phyloP scores from a whole-genome alignment of 2,797 vertebrate species.

The Scleropages formosus region DNA sequence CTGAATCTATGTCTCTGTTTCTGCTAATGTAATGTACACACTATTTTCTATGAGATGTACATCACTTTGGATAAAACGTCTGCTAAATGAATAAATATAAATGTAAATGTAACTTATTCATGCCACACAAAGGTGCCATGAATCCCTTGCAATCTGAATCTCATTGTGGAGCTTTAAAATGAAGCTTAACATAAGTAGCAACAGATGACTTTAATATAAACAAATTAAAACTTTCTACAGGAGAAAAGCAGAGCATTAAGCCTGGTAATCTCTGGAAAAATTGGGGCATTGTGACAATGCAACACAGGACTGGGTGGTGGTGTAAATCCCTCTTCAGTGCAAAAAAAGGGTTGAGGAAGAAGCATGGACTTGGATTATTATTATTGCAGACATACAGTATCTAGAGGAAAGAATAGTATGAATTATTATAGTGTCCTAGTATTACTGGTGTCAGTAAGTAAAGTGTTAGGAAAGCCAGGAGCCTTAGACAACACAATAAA shows the following conservation, averaged over 20 bases:
- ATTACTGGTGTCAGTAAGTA: slow-evolving; percentile 5
- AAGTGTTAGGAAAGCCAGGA: neutral
- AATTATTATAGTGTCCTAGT: neutral
- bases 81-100: too few relatives aligned
- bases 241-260: slow-evolving; percentile 6
- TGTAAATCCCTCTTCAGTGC: slow-evolving; percentile 7
- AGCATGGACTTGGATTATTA: neutral
- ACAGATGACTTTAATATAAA: neutral
- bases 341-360: slow-evolving; percentile 6
- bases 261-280: slow-evolving; percentile 21
- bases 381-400: neutral
- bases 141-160: neutral
- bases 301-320: neutral
- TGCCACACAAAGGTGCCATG: neutral
- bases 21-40: too few relatives aligned
- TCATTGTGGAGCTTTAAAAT: neutral
- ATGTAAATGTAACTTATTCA: too few relatives aligned
- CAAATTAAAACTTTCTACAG: neutral
- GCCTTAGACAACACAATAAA: neutral
- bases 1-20: too few relatives aligned
- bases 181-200: neutral
- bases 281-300: neutral
- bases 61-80: too few relatives aligned
- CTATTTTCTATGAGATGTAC: too few relatives aligned
- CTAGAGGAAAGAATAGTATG: slow-evolving; percentile 11